Conservation (phyloP, 1,140 invertebrate species). For the Heliothis subflexa region DNA sequence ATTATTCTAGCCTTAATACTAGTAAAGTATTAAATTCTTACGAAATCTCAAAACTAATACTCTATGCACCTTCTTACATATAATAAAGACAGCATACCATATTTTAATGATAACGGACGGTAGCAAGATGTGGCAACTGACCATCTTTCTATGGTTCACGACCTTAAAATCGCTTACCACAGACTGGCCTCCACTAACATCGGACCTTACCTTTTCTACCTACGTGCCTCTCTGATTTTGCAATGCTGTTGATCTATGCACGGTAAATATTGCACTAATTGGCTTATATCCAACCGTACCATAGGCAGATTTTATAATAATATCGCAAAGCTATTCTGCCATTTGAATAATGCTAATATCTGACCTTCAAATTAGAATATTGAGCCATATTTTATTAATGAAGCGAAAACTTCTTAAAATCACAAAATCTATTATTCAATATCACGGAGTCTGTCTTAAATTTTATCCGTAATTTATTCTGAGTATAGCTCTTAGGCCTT, state of each 20-base stretch:
- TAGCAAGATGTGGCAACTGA: conserved; percentile 12
- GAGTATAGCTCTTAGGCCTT: not conserved
- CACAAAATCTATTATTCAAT: conserved; percentile 29
- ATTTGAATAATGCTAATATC: conserved; percentile 2
- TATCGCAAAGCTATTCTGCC: not conserved
- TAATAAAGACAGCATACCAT: not conserved
- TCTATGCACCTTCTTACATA: not conserved
- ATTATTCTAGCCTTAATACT: conserved; percentile 12
- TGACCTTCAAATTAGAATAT: conserved; percentile 27
- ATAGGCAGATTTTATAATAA: not conserved
- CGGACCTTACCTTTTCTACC: not conserved
- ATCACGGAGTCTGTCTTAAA: conserved; percentile 8
- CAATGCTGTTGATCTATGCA: conserved; percentile 6
- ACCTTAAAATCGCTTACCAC: conserved; percentile 12
- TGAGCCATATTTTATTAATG: conserved; percentile 27
- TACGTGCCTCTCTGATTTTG: conserved; percentile 4
- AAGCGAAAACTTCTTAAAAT: conserved; percentile 35
- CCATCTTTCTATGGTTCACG: conserved; percentile 11
- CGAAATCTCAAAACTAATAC: not conserved
- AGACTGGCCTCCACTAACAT: not conserved
- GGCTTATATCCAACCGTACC: no score
- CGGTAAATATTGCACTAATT: conserved; percentile 19
- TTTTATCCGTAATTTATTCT: conserved; percentile 2
- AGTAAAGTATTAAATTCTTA: no score
- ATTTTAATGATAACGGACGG: not conserved